Base-by-base conservation (phyloP, 2,797 vertebrate genomes). In the Alcedo quadribrachys region DNA sequence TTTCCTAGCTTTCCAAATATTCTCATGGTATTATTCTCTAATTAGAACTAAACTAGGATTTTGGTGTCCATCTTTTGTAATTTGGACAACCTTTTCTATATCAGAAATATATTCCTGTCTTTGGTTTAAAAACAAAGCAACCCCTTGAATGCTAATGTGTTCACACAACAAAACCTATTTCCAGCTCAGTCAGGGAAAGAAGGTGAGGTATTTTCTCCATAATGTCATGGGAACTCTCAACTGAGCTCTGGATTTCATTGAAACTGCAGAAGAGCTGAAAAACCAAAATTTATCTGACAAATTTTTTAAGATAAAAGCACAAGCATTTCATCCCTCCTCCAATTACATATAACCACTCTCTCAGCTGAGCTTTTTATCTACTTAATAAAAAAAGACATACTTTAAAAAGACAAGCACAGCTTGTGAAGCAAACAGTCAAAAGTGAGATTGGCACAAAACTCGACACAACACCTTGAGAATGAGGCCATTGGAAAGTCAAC, bases 251-350 rank as follows among this genome's bases (percentile, higher is more conserved):
- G 48, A 70, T 80, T 91, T 88, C 12, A 8, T 63, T 90, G 67
- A 60, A 82, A 86, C 37, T 80, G 65, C 28, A 61, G 45, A 75
- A 58, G 62, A 80, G 20, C 33, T 65, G 19, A 63, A 89, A 96
- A 93, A 3, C 3, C 18, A 76, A 74, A 94, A 92, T 73, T 66
- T 85, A 71, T 83, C 57, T 86, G 87, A 45, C 75, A 90, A 75
- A 1, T n/a, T 89, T 94, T 87, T 91, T 19, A 73, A 95, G 74
- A 92, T 86, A 63, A 92, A 96, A 95, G 65, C 40, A 33, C 22
- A 75, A 18, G 8, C 69, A 62, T 74, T 89, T 86, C 28, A 88
- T 63, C 33, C 37, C 22, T 73, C n/a, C 24, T 84, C 15, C 86
- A 92, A 92, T 60, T 92, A 91, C 20, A 61, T 76, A 73, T 81